phyloP scores from a whole-genome alignment of 2,113 vertebrate genomes.

The Phoxinus phoxinus region DNA sequence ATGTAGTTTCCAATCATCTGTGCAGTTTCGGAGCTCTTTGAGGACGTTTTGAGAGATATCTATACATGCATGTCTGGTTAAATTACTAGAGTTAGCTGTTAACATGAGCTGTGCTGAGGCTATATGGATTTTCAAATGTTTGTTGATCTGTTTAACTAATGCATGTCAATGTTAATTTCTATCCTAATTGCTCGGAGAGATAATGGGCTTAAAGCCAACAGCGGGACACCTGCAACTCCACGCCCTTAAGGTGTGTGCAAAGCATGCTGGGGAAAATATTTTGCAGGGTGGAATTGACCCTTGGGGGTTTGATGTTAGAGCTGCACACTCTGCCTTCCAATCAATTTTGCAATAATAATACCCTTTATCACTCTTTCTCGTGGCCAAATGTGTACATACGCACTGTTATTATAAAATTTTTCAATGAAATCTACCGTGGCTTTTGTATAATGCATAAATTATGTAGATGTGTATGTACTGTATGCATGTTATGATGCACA shows the following conservation, averaged over 20 bases:
- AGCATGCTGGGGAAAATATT: conserved; percentile 65
- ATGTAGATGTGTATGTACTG: conserved; percentile 23
- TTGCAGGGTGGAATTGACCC: conserved; percentile 60
- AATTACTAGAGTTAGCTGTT: background rate
- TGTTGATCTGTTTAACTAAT: background rate
- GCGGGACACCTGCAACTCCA: conserved; percentile 24
- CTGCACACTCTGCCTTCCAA: conserved; percentile 39
- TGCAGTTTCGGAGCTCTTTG: background rate
- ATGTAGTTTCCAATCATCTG: background rate
- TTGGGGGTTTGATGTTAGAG: conserved; percentile 49
- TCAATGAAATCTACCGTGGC: background rate
- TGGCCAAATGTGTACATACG: background rate
- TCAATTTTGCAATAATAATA: conserved; percentile 54
- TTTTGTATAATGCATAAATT: conserved; percentile 7
- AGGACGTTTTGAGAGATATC: background rate
- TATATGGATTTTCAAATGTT: background rate
- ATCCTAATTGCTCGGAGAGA: background rate
- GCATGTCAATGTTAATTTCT: background rate
- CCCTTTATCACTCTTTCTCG: background rate
- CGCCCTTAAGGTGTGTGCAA: conserved; percentile 43
- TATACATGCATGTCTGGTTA: background rate
- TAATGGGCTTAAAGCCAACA: conserved; percentile 4
- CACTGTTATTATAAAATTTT: background rate
- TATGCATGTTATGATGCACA: conserved; percentile 25
- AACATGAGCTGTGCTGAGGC: too few relatives aligned